Base-by-base conservation (phyloP, 2,888 invertebrate species). In the Phragmatobia fuliginosa region DNA sequence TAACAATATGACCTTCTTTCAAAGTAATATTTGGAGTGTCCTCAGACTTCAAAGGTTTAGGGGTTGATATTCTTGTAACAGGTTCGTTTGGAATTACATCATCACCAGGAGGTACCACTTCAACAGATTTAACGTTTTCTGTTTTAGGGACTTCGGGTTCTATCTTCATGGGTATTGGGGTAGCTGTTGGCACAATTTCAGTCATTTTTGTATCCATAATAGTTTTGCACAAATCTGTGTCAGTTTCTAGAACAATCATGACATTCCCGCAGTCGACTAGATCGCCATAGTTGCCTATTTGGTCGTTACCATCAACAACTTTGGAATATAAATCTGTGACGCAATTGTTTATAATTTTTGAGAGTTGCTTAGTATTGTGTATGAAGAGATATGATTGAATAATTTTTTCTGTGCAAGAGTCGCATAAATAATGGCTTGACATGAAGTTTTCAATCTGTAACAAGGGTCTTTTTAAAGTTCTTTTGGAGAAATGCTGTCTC, bases 381-480 rank as follows among this genome's bases (percentile, higher is more conserved):
- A 90, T 88, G 63, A 91, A 91, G 5, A 88, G 74, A 56, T 89
- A 91, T 0, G 86, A 79, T 49, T 90, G 87, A 67, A 90, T 85
- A 4, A 83, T 81, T 68, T 87, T 89, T 67, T 90, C 88, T 21
- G 83, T 81, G 45, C 91, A 91, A 14, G 75, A 68, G 38, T 85
- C 85, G 45, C 91, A 91, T 62, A 90, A 70, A 66, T 82, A 73
- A 0, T 75, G 60, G 56, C 87, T 87, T 8, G 85, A 76, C 75
- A 88, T 82, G 11, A 84, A 71, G 45, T 84, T 79, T 67, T 86
- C 81, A 69, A 85, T 79, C 91, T 91, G 89, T 32, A 82, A 82
- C 64, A 66, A 68, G 11, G 1, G 3, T 21, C 2, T 41, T 32
- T 59, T 59, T 28, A 32, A 3, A 21, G 16, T 28, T 14, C 28